phyloP scores from a whole-genome alignment of 2,888 invertebrate genomes.

The Caradrina clavipalpis region DNA sequence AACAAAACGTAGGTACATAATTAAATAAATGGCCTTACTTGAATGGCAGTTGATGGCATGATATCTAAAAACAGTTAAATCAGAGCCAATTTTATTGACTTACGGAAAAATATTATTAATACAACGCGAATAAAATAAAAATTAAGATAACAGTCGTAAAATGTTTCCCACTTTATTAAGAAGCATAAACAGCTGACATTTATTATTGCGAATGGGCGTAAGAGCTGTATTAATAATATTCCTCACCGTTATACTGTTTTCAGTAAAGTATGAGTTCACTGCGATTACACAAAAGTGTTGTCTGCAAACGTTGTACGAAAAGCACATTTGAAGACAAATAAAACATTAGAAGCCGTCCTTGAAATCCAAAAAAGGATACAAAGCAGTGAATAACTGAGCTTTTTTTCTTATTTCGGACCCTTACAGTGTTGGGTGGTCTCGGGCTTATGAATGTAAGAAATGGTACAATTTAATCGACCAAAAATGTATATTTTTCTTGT shows the following conservation, averaged over 20 bases:
- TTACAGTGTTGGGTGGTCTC: constrained; percentile 73
- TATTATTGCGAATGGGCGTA: constrained; percentile 26
- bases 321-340: constrained; percentile 55
- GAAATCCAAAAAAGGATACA: constrained; percentile 61
- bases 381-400: constrained; percentile 64
- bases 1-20: not conserved
- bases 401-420: constrained; percentile 65
- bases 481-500: constrained; percentile 27
- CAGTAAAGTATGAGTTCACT: not conserved
- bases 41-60: constrained; percentile 3
- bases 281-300: constrained; percentile 23
- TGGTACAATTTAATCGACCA: constrained; percentile 44
- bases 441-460: constrained; percentile 55
- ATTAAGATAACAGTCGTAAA: constrained; percentile 51
- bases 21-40: constrained; percentile 2
- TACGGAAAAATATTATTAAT: constrained; percentile 27
- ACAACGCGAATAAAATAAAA: constrained; percentile 46
- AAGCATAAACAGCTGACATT: constrained; percentile 39
- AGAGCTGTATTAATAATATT: constrained; percentile 13
- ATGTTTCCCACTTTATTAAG: constrained; percentile 36
- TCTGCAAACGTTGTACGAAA: constrained; percentile 28
- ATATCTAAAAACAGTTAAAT: constrained; percentile 32
- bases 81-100: constrained; percentile 30
- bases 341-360: constrained; percentile 61
- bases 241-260: constrained; percentile 6